These are phyloP conservation scores for Scolopax rusticola DNA, from an alignment of 2,797 vertebrate species.

Conservation along the genomic window DNA sequence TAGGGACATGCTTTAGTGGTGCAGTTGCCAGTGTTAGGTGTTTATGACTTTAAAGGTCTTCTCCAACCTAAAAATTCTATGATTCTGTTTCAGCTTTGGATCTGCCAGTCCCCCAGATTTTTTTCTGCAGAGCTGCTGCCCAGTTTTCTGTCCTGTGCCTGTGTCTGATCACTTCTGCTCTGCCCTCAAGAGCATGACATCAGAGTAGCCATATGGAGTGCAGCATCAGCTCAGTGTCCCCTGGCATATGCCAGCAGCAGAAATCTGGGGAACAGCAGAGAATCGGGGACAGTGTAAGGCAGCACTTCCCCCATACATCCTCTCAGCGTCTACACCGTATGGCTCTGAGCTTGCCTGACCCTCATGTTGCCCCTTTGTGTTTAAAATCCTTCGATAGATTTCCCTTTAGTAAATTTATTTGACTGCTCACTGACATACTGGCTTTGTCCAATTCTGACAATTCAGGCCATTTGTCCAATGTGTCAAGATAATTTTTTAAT, in stretches of 20 bases:
- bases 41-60: background rate
- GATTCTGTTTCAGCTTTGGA: background rate
- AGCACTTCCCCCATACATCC: background rate
- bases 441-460: background rate
- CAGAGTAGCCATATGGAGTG: background rate
- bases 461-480: background rate
- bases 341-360: background rate
- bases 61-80: background rate
- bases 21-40: background rate
- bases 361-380: background rate
- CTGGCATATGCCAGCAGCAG: background rate
- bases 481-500: background rate
- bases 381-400: background rate
- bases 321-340: background rate
- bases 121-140: background rate
- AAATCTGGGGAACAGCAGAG: background rate
- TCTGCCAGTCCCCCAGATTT: background rate
- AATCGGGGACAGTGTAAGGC: background rate
- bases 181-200: accelerated
- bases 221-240: background rate
- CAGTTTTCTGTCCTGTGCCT: background rate
- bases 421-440: background rate
- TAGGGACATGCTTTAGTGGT: background rate
- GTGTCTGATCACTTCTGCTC: background rate
- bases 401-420: background rate